These are phyloP conservation scores for Anhinga rufa DNA, from an alignment of 2,113 vertebrate species.

Conservation along the genomic window DNA sequence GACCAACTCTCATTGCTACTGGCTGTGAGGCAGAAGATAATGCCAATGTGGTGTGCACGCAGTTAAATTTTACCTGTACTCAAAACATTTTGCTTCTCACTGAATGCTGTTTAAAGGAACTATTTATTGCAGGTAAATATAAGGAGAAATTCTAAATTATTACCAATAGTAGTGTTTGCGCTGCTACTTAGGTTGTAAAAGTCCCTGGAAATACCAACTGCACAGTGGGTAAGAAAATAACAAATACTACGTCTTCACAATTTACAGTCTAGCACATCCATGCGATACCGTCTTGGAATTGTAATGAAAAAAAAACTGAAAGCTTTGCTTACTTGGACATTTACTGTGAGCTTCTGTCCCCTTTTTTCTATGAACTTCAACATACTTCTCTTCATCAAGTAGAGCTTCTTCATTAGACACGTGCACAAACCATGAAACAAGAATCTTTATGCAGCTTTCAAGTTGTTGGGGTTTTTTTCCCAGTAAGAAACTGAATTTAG, in stretches of 20 bases:
- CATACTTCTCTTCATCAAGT: background rate
- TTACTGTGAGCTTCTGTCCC: background rate
- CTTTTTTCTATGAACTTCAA: background rate
- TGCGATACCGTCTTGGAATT: background rate
- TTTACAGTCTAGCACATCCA: background rate
- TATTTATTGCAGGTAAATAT: background rate
- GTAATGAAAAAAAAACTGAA: background rate
- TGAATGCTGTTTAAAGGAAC: background rate
- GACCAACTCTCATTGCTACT: background rate
- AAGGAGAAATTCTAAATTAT: background rate
- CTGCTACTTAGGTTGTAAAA: background rate
- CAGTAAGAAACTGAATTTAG: background rate
- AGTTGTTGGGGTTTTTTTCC: background rate
- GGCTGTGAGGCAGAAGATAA: background rate
- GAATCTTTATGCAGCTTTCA: background rate
- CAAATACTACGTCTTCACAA: background rate
- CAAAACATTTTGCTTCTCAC: background rate
- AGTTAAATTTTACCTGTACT: background rate
- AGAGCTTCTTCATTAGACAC: background rate
- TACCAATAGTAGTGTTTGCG: background rate
- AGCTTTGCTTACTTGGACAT: background rate
- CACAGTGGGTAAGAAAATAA: background rate
- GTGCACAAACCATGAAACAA: background rate
- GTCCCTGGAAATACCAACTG: background rate
- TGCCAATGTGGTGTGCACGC: accelerated